A percentile compares a stretch with the other conserved stretches of the same genome.
Evolutionary conservation across 1,140 invertebrate genomes (phyloP).

Genomic region (Caenorhabditis briggsae): DNA sequence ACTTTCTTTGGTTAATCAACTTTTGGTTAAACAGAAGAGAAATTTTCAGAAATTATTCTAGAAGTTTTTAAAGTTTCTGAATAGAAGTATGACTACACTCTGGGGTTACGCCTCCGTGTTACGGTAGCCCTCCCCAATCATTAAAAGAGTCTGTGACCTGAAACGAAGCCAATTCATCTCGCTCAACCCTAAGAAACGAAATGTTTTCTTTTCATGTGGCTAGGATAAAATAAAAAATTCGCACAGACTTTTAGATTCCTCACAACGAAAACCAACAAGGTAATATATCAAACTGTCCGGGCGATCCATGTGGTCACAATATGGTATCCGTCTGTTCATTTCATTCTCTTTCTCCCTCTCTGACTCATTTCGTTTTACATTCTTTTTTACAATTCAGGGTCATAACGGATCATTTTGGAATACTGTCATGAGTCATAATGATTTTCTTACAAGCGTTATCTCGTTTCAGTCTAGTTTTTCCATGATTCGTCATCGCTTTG

Average conservation of each 20-base stretch:
- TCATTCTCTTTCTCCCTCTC: neutral
- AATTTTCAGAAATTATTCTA: too few relatives aligned
- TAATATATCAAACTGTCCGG: constrained; percentile 24
- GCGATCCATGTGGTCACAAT: constrained; percentile 19
- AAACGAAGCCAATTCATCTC: too few relatives aligned
- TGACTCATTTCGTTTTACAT: constrained; percentile 20
- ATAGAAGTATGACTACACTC: too few relatives aligned
- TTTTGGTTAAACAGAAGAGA: too few relatives aligned
- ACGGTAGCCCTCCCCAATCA: too few relatives aligned
- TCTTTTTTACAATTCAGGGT: constrained; percentile 10
- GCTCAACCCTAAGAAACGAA: too few relatives aligned
- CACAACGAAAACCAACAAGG: neutral
- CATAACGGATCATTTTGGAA: neutral
- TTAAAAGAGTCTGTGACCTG: too few relatives aligned
- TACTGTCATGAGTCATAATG: neutral
- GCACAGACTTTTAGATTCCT: too few relatives aligned
- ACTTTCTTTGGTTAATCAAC: too few relatives aligned
- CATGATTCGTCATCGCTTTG: neutral
- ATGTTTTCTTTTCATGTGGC: too few relatives aligned
- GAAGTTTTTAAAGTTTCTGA: neutral
- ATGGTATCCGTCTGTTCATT: neutral
- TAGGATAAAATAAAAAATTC: too few relatives aligned
- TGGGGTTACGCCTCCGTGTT: too few relatives aligned
- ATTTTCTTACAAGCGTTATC: neutral
- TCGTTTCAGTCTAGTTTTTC: neutral